A percentile compares a stretch with the other conserved stretches of the same genome.
Evolutionary conservation across 2,113 vertebrate species (phyloP).

Genomic region (Rhegmatorhina hoffmannsi): DNA sequence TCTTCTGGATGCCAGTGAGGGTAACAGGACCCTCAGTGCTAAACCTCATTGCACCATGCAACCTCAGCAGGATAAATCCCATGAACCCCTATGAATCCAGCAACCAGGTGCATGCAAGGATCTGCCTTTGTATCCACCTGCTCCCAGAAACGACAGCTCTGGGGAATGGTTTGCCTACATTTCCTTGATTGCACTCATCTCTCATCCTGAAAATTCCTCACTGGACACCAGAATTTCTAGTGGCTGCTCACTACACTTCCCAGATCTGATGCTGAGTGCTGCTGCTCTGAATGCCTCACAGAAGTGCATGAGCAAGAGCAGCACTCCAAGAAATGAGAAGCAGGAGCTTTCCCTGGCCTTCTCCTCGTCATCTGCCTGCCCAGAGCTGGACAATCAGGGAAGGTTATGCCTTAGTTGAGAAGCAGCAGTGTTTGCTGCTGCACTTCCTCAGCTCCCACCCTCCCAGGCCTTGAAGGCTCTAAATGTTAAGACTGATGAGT

Average conservation of each 20-base stretch:
- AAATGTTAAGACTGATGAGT: background rate
- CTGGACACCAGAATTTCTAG: background rate
- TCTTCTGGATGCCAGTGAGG: background rate
- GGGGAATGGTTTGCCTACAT: background rate
- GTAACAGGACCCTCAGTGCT: background rate
- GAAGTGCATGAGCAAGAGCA: background rate
- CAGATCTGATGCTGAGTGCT: fast-evolving
- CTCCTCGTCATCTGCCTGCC: background rate
- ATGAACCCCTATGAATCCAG: background rate
- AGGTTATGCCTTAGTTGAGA: background rate
- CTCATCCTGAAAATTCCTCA: background rate
- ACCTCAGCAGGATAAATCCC: background rate
- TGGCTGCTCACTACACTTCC: background rate
- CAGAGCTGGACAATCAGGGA: background rate
- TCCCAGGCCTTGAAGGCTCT: background rate
- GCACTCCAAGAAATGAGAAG: background rate
- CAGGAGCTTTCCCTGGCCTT: background rate
- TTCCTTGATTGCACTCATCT: background rate
- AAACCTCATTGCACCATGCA: background rate
- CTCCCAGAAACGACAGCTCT: background rate
- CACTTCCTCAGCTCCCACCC: background rate
- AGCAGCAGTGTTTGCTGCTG: background rate
- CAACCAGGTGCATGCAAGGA: background rate
- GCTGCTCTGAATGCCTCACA: background rate
- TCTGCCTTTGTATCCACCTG: background rate